phyloP scores from a whole-genome alignment of 2,888 invertebrate genomes.

The Polydrusus cervinus region DNA sequence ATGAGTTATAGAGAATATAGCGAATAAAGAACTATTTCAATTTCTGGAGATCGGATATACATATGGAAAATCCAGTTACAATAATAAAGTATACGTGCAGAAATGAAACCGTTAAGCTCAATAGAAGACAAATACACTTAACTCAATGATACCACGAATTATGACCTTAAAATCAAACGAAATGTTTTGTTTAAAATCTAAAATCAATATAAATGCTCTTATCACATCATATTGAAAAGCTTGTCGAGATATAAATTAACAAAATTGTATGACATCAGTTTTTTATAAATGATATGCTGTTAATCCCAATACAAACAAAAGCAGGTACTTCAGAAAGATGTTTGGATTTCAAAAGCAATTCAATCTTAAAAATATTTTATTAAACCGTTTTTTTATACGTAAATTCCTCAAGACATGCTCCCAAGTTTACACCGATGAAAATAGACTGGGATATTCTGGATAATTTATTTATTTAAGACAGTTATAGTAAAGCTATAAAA shows the following conservation, averaged over 20 bases:
- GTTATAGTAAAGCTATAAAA: slow-evolving; percentile 52
- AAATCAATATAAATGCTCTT: background rate
- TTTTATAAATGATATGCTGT: background rate
- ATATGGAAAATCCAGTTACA: too few relatives aligned
- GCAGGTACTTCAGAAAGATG: slow-evolving; percentile 9
- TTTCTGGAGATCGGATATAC: too few relatives aligned
- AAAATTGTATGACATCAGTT: slow-evolving; percentile 30
- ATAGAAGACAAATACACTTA: too few relatives aligned
- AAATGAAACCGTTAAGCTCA: too few relatives aligned
- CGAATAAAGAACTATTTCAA: too few relatives aligned
- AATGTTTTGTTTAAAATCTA: background rate
- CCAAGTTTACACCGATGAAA: slow-evolving; percentile 33
- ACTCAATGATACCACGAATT: background rate
- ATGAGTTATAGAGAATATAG: too few relatives aligned
- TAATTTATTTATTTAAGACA: slow-evolving; percentile 55
- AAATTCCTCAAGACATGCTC: slow-evolving; percentile 23
- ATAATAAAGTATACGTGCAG: too few relatives aligned
- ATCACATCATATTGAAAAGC: slow-evolving; percentile 26
- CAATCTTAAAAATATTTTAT: background rate
- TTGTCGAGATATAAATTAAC: slow-evolving; percentile 34
- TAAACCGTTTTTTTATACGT: slow-evolving; percentile 5
- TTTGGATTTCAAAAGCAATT: slow-evolving; percentile 15
- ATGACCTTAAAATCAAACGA: background rate
- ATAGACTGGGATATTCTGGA: slow-evolving; percentile 41
- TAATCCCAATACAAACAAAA: slow-evolving; percentile 20